Base-by-base conservation (phyloP, 1,140 invertebrate species). In the Nephila pilipes region DNA sequence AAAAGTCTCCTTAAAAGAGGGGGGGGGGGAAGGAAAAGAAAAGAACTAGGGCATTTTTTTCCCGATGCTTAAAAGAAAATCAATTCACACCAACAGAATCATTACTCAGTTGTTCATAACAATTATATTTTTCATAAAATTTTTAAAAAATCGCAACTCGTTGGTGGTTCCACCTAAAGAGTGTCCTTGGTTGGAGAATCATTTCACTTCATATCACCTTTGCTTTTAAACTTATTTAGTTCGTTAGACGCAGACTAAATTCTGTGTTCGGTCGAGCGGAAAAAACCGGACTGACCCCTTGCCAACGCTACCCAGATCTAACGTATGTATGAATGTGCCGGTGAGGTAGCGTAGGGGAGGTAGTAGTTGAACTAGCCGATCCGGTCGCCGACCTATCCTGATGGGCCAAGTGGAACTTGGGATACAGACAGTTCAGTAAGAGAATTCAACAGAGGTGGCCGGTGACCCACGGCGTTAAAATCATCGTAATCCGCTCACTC, bases 261-360 rank as follows among this genome's bases (percentile, higher is more conserved):
- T 63, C 57, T 75, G 22, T 3, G 58, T 54, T 65, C 58, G 63
- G 60, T 54, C 60, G 60, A 54, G 87, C 22, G 63, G 58, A 38
- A 88, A 88, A 88, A 88, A 88, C 87, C 87, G 87, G 88, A 90
- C 88, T 90, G 88, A 90, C 88, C 88, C 88, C 85, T 60, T 87
- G 22, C 46, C 46, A 83, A 83, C 81, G 54, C 81, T 83, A 57
- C 69, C 32, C 29, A 75, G 69, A 75, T 75, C 69, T 14, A 18
- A 75, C 69, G 69, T 75, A 75, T 36, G 32, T 12, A 65, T 80
- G 63, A 83, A 55, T 54, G 80, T 46, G 63, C 18, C 12, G 4
- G 46, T 16, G 87, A 55, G 32, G 57, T 22, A 22, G 32, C n/a
- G 14, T 65, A n/a, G 22, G 79, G 69, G 75, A 65, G 79, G 58